Percentiles rank a stretch among this genome's conserved stretches.
Conservation (phyloP, 2,113 vertebrate genomes). For the Oryzias woworae region DNA sequence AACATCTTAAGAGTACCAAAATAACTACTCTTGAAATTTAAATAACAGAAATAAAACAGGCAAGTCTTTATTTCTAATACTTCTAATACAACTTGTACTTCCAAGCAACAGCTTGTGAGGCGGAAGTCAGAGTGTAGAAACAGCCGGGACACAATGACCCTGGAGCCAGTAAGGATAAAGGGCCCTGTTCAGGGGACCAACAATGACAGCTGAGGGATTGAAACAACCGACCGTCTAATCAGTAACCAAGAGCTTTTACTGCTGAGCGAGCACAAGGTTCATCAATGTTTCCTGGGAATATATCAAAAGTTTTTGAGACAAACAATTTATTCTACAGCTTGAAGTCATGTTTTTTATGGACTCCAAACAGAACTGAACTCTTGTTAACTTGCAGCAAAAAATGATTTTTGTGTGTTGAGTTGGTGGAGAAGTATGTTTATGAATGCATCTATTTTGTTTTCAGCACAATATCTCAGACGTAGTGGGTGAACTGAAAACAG, state of each 20-base stretch:
- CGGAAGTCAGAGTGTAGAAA: neutral
- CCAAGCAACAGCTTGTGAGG: neutral
- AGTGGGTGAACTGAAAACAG: no score
- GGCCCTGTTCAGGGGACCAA: neutral
- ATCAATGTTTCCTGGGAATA: neutral
- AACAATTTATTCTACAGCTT: neutral
- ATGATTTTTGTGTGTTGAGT: neutral
- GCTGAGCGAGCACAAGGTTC: neutral
- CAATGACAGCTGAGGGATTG: neutral
- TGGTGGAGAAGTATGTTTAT: no score
- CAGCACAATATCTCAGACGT: no score
- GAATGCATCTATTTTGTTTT: no score
- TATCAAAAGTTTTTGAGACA: neutral
- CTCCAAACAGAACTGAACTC: neutral
- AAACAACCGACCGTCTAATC: slow-evolving; percentile 1
- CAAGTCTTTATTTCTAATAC: neutral
- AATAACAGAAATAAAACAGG: neutral
- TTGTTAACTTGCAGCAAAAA: neutral
- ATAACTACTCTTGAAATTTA: neutral
- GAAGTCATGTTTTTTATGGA: neutral
- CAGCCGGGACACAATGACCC: neutral
- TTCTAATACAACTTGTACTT: neutral
- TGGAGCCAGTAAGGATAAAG: neutral
- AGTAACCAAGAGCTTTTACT: neutral
- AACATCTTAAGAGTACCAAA: no score